Base-by-base conservation (phyloP, 2,797 vertebrate species). In the Poecilia picta region DNA sequence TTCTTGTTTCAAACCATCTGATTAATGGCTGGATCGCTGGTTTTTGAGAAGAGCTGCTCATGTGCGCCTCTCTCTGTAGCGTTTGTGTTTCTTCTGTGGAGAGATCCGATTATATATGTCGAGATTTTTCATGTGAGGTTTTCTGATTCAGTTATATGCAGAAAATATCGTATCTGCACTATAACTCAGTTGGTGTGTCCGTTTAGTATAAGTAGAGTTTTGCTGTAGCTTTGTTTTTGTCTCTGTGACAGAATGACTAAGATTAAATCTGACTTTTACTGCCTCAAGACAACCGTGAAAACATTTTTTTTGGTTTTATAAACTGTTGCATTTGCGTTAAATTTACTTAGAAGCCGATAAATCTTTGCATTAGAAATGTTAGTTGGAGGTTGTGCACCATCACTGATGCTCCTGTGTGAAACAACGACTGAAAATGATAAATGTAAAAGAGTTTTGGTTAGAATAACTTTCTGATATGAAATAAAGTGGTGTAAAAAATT, bases 1-100 rank as follows among this genome's bases (percentile, higher is more conserved):
- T 77, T 84, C 78, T 90, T 91, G 88, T 91, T 92, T 85, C 77
- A 83, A 90, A 74, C 75, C 77, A 83, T 55, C 76, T 87, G 78
- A 85, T 72, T n/a, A 8, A 41, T 76, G 76, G 53, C 84, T 39
- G 70, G 20, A n/a, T 13, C 62, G 62, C 47, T 8, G 55, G 59
- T 51, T 77, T 36, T 72, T 13, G 45, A 7, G 8, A 2, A 36
- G 72, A 2, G 76, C 55, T 25, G 25, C 59, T 12, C 31, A 25
- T 33, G 18, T 66, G 55, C 39, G 46, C 18, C 71, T 70, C 31
- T 4, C 49, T 20, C n/a, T n/a, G 79, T 47, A 46, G 71, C 49
- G 11, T 77, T 59, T 53, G 36, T 73, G 75, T 83, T 85, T 87
- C 73, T 76, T 57, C 28, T 28, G 23, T 11, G 31, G 47, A 72